Evolutionary conservation across 1,140 invertebrate species (phyloP).

Genomic region (Metopolophium dirhodum): DNA sequence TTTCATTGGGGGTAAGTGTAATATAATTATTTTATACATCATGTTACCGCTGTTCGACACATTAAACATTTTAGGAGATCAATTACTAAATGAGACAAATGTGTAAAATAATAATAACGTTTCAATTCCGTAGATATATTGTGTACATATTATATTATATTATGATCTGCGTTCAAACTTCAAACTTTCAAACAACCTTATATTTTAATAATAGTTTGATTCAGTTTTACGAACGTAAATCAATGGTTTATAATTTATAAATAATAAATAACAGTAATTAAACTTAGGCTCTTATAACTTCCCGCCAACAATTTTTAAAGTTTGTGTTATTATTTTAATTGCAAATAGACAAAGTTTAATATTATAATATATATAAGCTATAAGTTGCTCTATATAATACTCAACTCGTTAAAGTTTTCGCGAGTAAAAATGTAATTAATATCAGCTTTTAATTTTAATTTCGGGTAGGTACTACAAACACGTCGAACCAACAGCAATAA

Average conservation of each 20-base stretch:
- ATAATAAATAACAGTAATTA: background rate
- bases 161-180: background rate
- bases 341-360: background rate
- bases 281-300: constrained; percentile 1
- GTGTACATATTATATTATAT: no score
- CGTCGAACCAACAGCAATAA: background rate
- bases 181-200: background rate
- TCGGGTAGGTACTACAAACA: background rate
- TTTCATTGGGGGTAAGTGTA: no score
- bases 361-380: background rate
- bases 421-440: background rate
- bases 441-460: background rate
- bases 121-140: background rate
- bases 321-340: constrained; percentile 13
- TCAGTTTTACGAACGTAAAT: background rate
- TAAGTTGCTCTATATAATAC: background rate
- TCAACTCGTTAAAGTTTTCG: constrained; percentile 1
- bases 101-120: background rate
- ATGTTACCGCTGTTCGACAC: background rate
- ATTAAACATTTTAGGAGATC: background rate
- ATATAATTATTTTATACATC: background rate
- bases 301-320: background rate
- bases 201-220: background rate
- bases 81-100: no score
- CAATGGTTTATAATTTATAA: background rate